These are phyloP conservation scores for Cosmia pyralina DNA, from an alignment of 2,888 invertebrate genomes.

Conservation along the genomic window DNA sequence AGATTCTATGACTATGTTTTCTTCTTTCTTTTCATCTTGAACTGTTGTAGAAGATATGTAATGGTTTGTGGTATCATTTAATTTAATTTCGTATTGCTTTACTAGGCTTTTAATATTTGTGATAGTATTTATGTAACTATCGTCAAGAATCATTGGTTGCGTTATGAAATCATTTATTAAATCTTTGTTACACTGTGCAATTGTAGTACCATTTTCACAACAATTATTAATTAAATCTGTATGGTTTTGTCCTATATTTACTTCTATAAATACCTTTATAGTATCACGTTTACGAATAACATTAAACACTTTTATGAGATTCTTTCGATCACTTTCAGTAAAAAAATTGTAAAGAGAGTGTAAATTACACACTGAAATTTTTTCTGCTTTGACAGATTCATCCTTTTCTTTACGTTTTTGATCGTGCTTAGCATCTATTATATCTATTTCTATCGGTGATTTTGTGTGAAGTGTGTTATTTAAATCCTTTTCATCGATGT, in stretches of 20 bases:
- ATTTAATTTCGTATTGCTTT: constrained; percentile 69
- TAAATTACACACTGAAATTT: constrained; percentile 73
- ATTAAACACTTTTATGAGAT: constrained; percentile 77
- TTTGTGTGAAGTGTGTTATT: constrained; percentile 68
- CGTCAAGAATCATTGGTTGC: constrained; percentile 15
- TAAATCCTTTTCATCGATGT: constrained; percentile 66
- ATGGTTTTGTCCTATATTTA: constrained; percentile 67
- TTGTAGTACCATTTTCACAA: constrained; percentile 66
- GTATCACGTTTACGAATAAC: constrained; percentile 73
- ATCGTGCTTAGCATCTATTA: constrained; percentile 75
- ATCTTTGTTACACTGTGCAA: constrained; percentile 59
- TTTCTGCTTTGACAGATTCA: constrained; percentile 40
- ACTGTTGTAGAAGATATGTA: background rate
- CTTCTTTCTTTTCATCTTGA: constrained; percentile 22
- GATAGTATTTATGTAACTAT: constrained; percentile 69
- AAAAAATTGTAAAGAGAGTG: constrained; percentile 79
- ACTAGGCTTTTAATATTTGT: constrained; percentile 73
- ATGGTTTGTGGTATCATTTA: constrained; percentile 30
- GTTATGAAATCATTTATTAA: constrained; percentile 30
- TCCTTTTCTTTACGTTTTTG: constrained; percentile 58
- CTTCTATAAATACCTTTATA: constrained; percentile 81
- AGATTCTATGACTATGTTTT: background rate
- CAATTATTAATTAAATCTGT: constrained; percentile 73
- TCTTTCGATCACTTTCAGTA: constrained; percentile 71
- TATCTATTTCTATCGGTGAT: constrained; percentile 77